Evolutionary conservation across 2,888 invertebrate genomes (phyloP).

Genomic region (Camponotus fellah): DNA sequence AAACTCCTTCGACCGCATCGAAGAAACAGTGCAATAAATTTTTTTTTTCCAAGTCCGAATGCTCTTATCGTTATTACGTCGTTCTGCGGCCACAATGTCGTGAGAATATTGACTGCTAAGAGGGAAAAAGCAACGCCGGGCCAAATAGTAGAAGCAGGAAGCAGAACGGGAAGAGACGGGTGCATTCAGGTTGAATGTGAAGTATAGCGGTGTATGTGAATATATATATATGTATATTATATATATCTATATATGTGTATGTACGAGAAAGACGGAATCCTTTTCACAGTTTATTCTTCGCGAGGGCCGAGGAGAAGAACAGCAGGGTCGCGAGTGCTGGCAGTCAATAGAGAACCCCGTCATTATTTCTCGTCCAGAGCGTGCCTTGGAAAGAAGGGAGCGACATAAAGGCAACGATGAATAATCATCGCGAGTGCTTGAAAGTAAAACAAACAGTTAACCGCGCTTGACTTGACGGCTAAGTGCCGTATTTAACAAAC

Average conservation of each 20-base stretch:
- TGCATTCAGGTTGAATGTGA: constrained; percentile 73
- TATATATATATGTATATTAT: not conserved
- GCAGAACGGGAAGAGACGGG: constrained; percentile 46
- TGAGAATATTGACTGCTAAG: constrained; percentile 45
- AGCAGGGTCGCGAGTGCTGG: constrained; percentile 65
- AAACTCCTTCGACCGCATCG: not conserved
- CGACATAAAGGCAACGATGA: constrained; percentile 81
- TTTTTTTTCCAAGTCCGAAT: constrained; percentile 47
- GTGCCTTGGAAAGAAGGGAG: constrained; percentile 61
- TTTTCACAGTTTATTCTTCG: constrained; percentile 82
- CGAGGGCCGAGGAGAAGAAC: constrained; percentile 59
- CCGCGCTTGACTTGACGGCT: constrained; percentile 80
- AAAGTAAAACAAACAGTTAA: constrained; percentile 83
- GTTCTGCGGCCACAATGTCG: constrained; percentile 63
- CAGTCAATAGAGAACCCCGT: constrained; percentile 77
- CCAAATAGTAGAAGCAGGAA: not conserved
- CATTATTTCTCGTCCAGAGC: constrained; percentile 76
- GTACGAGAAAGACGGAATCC: constrained; percentile 72
- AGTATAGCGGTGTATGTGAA: constrained; percentile 65
- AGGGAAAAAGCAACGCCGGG: constrained; percentile 22
- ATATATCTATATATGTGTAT: not conserved
- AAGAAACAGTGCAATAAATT: constrained; percentile 34
- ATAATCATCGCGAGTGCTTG: constrained; percentile 83
- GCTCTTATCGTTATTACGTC: constrained; percentile 71
- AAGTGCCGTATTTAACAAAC: constrained; percentile 83